Evolutionary conservation across 2,113 vertebrate genomes (phyloP).

Genomic region (Tragelaphus buxtoni): DNA sequence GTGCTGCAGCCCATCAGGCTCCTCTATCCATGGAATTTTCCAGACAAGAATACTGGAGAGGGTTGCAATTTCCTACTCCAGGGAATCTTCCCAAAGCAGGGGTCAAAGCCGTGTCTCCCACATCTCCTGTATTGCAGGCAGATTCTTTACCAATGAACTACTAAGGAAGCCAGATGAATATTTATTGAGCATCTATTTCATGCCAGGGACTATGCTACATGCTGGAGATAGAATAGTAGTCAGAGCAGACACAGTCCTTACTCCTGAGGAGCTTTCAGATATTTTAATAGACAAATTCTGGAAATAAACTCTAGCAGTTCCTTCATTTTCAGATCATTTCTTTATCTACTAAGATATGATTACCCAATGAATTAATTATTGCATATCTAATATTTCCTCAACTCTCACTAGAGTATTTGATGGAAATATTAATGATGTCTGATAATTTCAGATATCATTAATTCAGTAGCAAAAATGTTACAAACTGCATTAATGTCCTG

Average conservation of each 20-base stretch:
- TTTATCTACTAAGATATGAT: neutral
- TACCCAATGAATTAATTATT: neutral
- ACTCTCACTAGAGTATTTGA: neutral
- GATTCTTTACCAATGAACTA: neutral
- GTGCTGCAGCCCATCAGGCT: neutral
- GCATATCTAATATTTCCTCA: neutral
- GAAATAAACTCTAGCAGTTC: neutral
- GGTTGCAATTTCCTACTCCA: neutral
- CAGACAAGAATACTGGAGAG: neutral
- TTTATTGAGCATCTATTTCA: neutral
- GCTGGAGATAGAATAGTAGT: neutral
- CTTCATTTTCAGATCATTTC: neutral
- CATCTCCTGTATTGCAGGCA: neutral
- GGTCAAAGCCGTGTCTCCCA: rapidly evolving
- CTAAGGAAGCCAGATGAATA: neutral
- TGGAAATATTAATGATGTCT: neutral
- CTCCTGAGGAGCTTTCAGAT: neutral
- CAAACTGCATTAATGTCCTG: neutral
- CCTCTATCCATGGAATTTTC: neutral
- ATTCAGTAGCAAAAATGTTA: neutral
- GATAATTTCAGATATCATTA: neutral
- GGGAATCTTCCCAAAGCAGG: neutral
- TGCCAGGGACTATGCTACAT: neutral
- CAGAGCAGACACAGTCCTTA: neutral
- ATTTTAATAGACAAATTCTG: neutral